Evolutionary conservation across 2,113 vertebrate genomes (phyloP), one percentile per base, ranked within the genome.

Genomic region (Elephantulus edwardii): DNA sequence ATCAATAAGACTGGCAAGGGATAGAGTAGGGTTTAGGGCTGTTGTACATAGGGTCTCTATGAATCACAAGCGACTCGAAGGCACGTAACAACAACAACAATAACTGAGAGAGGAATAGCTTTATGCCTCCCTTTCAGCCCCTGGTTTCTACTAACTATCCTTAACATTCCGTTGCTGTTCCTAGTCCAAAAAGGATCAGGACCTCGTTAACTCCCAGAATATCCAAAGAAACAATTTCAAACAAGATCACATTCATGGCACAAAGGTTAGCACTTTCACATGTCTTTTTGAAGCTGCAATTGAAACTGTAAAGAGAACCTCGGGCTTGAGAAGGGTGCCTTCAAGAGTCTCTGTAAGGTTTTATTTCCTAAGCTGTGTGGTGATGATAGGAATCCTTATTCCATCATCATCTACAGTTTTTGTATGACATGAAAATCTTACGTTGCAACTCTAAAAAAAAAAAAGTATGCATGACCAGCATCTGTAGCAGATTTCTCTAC

Each of bases 401-500:
- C 28, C 26, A 28, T 75, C 42, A 82, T 76, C 64, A 75, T 52
- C 44, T 19, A 66, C 19, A 46, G 30, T 44, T 48, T 94, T 68
- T 81, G 76, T 74, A 62, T 78, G 40, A 30, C 13, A 83, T 60
- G 83, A 81, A 91, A 62, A 28, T 17, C 88, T 62, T 30, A 20
- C 60, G 17, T n/a, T 26, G 30, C 40, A 78, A 52, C 35, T 75
- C 56, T 74, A 11, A 50, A 50, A 50, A 50, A 50, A 16, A 50
- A 16, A 50, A 16, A 50, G 9, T 16, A 50, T 50, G 48, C 48
- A 8, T 16, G 22, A 16, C 42, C 16, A 44, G 26, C 78, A 91
- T 48, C 74, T 91, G 85, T 38, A 50, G 60, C 1, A 8, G 20
- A 86, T 72, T 90, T 94, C 68, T 84, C 86, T 80, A 46, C 33